Conservation (phyloP, 2,113 vertebrate species). For the Grammatotria lemairii region DNA sequence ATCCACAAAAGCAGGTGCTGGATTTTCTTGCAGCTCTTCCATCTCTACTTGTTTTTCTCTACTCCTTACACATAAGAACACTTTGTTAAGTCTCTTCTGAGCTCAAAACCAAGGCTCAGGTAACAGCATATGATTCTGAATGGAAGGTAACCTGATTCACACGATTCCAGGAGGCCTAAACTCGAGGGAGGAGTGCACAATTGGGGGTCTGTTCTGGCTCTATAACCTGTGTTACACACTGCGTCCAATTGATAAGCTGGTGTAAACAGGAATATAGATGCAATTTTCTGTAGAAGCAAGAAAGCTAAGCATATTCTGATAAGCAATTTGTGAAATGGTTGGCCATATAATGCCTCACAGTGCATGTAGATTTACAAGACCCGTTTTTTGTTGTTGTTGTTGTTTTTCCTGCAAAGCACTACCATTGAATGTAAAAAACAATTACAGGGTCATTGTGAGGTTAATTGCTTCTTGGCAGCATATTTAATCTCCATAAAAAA, state of each 20-base stretch:
- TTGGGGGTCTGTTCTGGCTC: constrained; percentile 58
- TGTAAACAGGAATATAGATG: background rate
- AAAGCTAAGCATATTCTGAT: background rate
- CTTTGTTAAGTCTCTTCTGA: constrained; percentile 15
- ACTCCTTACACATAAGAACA: background rate
- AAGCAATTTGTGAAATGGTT: background rate
- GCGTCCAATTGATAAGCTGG: background rate
- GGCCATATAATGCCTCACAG: background rate
- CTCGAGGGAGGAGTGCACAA: constrained; percentile 51
- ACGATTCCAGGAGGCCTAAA: constrained; percentile 36
- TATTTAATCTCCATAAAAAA: background rate
- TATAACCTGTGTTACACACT: constrained; percentile 1
- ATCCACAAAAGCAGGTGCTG: background rate
- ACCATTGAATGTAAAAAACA: background rate
- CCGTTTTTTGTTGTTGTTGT: background rate
- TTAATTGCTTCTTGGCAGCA: background rate
- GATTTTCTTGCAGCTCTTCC: background rate
- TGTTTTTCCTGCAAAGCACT: background rate
- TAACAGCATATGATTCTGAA: constrained; percentile 48
- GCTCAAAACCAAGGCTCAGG: constrained; percentile 47
- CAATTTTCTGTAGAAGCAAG: background rate
- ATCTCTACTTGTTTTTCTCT: background rate
- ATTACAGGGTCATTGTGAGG: background rate
- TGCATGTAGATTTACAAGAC: background rate
- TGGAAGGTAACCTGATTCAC: constrained; percentile 65